A percentile compares a stretch with the other conserved stretches of the same genome.
Conservation (phyloP, 2,113 vertebrate genomes). For the Caloenas nicobarica region DNA sequence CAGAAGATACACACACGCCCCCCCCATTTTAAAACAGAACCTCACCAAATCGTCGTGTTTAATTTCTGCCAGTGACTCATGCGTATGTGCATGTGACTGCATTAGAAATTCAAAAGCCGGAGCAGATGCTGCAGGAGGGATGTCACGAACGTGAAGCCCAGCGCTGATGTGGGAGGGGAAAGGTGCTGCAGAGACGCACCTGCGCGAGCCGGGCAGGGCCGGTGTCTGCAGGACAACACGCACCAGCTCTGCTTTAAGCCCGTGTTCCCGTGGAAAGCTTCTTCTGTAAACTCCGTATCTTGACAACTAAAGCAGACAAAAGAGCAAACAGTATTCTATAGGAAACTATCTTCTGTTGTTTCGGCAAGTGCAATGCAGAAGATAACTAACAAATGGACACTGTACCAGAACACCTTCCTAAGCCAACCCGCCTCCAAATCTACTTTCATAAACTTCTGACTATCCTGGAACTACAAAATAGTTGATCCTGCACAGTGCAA, state of each 20-base stretch:
- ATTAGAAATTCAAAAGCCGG: background rate
- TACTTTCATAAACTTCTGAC: background rate
- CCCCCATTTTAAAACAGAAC: background rate
- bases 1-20: accelerated
- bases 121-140: background rate
- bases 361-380: background rate
- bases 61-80: background rate
- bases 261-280: background rate
- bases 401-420: background rate
- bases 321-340: background rate
- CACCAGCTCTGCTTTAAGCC: background rate
- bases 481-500: background rate
- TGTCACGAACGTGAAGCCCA: background rate
- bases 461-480: background rate
- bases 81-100: accelerated
- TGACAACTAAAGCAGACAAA: slow-evolving; percentile 17
- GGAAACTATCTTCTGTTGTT: background rate
- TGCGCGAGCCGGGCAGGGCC: background rate
- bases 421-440: background rate
- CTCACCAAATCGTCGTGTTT: background rate
- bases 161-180: background rate
- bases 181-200: background rate
- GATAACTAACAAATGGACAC: background rate
- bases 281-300: background rate
- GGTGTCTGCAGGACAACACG: background rate